Base-by-base conservation (phyloP, 2,797 vertebrate genomes). In the Leptodactylus fallax region DNA sequence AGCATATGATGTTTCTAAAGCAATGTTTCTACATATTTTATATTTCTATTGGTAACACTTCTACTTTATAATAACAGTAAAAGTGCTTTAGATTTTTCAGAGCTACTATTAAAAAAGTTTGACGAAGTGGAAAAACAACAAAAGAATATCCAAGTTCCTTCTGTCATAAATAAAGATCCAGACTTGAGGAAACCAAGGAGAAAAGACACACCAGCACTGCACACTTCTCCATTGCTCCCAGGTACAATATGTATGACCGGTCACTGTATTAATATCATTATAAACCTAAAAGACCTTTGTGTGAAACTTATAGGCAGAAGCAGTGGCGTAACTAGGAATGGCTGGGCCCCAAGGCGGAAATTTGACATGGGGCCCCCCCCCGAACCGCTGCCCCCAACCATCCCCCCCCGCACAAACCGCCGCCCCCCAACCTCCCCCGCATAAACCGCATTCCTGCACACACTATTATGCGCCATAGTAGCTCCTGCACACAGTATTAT, bases 151-250 rank as follows among this genome's bases (percentile, higher is more conserved):
- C 12, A 58, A n/a, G 55, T 25, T 16, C 36, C 84, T 1, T 36
- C 91, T 58, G 82, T 86, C 23, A 91, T 89, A 84, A 92, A 91
- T 47, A 90, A 91, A 10, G 92, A 93, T 23, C 90, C 91, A 76
- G 91, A 90, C 61, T 87, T 91, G 86, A 95, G 94, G 90, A 96
- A 95, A 89, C 95, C 95, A 51, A 93, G 94, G 61, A 90, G 95
- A 72, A 96, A 95, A 91, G 95, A 96, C 91, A 95, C 95, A 0
- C 95, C 95, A 0, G 92, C 95, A 53, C 93, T 95, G 74, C 92
- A 91, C 83, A 91, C 84, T 81, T 93, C 93, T 71, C 95, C 94
- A 4, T 92, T 93, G 61, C 92, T 95, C 74, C 94, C 94, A 94
- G 95, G 95, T 95, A 55, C 16, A 60, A 45, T 76, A 17, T 4